Percentiles rank a stretch among this genome's conserved stretches.
These are phyloP conservation scores for Acarapis woodi DNA, from an alignment of 1,140 invertebrate genomes.

Conservation along the genomic window DNA sequence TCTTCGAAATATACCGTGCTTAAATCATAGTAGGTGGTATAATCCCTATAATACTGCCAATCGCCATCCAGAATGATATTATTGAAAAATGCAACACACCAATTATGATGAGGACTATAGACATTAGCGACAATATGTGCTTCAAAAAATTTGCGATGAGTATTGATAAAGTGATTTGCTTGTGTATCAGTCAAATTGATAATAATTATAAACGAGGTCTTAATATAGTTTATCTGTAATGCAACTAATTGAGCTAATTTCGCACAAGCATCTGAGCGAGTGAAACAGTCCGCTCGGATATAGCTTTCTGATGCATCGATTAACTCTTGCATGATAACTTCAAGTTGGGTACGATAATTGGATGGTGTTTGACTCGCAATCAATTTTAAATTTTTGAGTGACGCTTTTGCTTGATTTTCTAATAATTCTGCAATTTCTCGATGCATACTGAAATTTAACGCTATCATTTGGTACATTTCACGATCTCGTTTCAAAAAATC, in stretches of 20 bases:
- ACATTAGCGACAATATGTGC: slow-evolving; percentile 30
- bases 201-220: slow-evolving; percentile 23
- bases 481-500: slow-evolving; percentile 50
- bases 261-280: slow-evolving; percentile 32
- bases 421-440: slow-evolving; percentile 40
- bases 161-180: slow-evolving; percentile 19
- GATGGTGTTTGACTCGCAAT: slow-evolving; percentile 1
- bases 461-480: slow-evolving; percentile 41
- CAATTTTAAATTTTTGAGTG: slow-evolving; percentile 1
- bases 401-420: slow-evolving; percentile 19
- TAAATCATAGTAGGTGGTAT: slow-evolving; percentile 22
- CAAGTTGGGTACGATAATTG: slow-evolving; percentile 14
- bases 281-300: slow-evolving; percentile 35
- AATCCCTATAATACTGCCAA: slow-evolving; percentile 29
- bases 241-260: slow-evolving; percentile 37
- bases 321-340: slow-evolving; percentile 21
- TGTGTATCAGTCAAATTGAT: slow-evolving; percentile 28
- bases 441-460: slow-evolving; percentile 42
- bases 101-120: slow-evolving; percentile 27
- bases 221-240: slow-evolving; percentile 31
- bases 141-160: slow-evolving; percentile 19
- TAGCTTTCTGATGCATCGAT: slow-evolving; percentile 33
- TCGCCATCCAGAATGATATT: slow-evolving; percentile 30
- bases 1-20: slow-evolving; percentile 27
- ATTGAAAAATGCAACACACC: slow-evolving; percentile 29